A percentile compares a stretch with the other conserved stretches of the same genome.
Evolutionary conservation across 2,888 invertebrate species (phyloP).

Genomic region (Tachina fera): DNA sequence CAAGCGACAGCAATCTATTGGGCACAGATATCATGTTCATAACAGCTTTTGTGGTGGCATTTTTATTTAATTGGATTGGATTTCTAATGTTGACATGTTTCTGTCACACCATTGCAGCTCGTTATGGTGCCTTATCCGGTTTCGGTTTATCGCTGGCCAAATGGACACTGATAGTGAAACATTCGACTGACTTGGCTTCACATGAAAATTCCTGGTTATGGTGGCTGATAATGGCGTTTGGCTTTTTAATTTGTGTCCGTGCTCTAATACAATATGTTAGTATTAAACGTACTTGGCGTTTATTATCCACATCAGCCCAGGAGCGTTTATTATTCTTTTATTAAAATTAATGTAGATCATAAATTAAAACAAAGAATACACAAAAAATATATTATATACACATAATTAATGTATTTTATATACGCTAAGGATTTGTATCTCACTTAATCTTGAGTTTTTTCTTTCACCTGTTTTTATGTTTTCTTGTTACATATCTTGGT

Average conservation of each 20-base stretch:
- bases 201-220: constrained; percentile 95
- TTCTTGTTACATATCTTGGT: too few species aligned
- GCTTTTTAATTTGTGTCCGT: constrained; percentile 93
- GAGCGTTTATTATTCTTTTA: constrained; percentile 94
- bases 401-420: constrained; percentile 49
- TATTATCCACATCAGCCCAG: constrained; percentile 92
- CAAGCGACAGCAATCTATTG: constrained; percentile 89
- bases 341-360: constrained; percentile 81
- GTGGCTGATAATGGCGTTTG: constrained; percentile 96
- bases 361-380: constrained; percentile 41
- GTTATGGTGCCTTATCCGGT: constrained; percentile 95
- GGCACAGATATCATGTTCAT: constrained; percentile 97
- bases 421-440: constrained; percentile 57
- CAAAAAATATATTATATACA: constrained; percentile 27
- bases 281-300: constrained; percentile 94
- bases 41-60: constrained; percentile 96
- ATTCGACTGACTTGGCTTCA: constrained; percentile 93
- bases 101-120: constrained; percentile 96
- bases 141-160: constrained; percentile 96
- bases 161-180: constrained; percentile 97
- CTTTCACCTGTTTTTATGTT: neutral
- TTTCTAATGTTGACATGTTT: constrained; percentile 96
- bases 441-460: constrained; percentile 14
- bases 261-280: constrained; percentile 94
- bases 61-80: constrained; percentile 97